Conservation (phyloP, 2,113 vertebrate genomes). For the Felis chaus region DNA sequence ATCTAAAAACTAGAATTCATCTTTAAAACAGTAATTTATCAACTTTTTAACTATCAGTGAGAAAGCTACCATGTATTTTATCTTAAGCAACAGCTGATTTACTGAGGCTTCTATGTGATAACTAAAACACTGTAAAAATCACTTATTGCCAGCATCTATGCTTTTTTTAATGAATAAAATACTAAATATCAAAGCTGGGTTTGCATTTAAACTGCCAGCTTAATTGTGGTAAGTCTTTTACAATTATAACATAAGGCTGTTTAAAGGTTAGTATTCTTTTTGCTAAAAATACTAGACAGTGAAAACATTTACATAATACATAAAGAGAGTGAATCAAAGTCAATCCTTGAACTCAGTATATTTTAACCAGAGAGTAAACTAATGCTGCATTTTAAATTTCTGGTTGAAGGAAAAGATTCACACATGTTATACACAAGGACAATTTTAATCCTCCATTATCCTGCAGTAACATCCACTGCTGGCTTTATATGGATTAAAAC, state of each 20-base stretch:
- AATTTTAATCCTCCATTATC: slow-evolving; percentile 54
- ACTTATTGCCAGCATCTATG: neutral
- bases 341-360: neutral
- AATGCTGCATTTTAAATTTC: slow-evolving; percentile 18
- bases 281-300: neutral
- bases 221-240: neutral
- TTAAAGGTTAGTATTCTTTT: neutral
- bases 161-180: neutral
- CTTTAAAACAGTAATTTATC: neutral
- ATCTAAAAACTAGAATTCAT: neutral
- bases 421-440: slow-evolving; percentile 9
- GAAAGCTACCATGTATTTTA: neutral
- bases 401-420: slow-evolving; percentile 35
- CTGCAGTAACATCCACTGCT: neutral
- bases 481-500: neutral
- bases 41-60: neutral
- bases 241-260: neutral
- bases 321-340: slow-evolving; percentile 10
- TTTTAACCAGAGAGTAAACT: neutral
- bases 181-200: neutral
- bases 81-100: neutral
- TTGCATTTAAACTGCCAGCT: slow-evolving; percentile 7
- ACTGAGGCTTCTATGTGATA: neutral
- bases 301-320: neutral
- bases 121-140: slow-evolving; percentile 20